phyloP scores from a whole-genome alignment of 2,888 invertebrate genomes.

The Agonopterix alstromeriana region DNA sequence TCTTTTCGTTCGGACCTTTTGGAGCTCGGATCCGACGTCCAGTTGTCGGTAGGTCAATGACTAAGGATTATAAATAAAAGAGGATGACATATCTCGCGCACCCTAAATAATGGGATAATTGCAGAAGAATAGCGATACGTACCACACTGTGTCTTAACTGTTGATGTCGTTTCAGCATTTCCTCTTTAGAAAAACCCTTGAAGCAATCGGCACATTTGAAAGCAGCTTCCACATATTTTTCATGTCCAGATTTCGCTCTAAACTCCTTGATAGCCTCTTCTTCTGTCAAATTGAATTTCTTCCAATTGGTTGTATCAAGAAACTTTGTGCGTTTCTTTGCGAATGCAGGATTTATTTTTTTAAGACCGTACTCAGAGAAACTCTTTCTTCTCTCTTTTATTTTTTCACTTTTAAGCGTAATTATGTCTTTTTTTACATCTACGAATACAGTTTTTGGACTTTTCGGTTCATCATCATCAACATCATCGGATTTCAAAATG shows the following conservation, averaged over 20 bases:
- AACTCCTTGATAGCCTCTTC: constrained; percentile 53
- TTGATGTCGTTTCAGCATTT: constrained; percentile 48
- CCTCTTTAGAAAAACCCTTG: constrained; percentile 54
- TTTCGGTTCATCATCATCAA: constrained; percentile 7
- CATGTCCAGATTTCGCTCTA: constrained; percentile 30
- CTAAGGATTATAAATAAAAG: too few species aligned
- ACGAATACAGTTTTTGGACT: constrained; percentile 23
- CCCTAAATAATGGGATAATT: too few species aligned
- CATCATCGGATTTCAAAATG: background rate
- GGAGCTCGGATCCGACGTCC: too few species aligned
- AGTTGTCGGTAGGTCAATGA: too few species aligned
- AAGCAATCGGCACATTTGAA: constrained; percentile 54
- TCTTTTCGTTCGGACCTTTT: too few species aligned
- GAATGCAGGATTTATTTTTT: constrained; percentile 7
- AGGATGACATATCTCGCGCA: too few species aligned
- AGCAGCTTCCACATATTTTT: constrained; percentile 38
- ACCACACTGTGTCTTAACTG: constrained; percentile 51
- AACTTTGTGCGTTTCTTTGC: constrained; percentile 20
- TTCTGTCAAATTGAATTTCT: constrained; percentile 39
- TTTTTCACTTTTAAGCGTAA: constrained; percentile 17
- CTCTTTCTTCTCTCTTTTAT: constrained; percentile 15
- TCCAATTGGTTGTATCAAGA: constrained; percentile 46
- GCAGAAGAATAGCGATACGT: constrained; percentile 7
- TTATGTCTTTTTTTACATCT: constrained; percentile 19
- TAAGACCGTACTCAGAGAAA: constrained; percentile 6